Percentiles rank a stretch among this genome's conserved stretches.
Conservation (phyloP, 1,140 invertebrate species). For the Charaxes varanes region DNA sequence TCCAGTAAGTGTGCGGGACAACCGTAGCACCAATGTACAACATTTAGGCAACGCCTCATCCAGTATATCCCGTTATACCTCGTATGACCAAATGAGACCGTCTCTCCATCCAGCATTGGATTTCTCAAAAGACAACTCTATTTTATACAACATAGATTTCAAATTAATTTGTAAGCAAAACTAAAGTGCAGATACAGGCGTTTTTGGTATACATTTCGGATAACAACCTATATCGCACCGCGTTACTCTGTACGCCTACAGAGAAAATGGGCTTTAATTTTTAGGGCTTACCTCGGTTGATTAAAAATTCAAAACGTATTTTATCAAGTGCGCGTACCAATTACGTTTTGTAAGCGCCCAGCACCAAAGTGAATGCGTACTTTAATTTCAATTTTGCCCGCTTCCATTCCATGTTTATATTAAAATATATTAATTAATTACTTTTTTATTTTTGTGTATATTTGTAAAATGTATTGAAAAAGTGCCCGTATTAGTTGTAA, state of each 20-base stretch:
- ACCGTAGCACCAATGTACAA: slow-evolving; percentile 40
- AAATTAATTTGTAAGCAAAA: slow-evolving; percentile 16
- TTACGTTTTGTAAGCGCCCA: too few species aligned
- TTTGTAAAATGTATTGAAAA: too few species aligned
- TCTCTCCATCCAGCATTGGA: slow-evolving; percentile 36
- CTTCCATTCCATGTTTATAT: too few species aligned
- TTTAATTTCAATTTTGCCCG: too few species aligned
- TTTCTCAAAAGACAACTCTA: slow-evolving; percentile 31
- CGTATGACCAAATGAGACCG: slow-evolving; percentile 51
- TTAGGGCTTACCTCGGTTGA: slow-evolving; percentile 4
- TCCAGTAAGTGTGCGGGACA: too few species aligned
- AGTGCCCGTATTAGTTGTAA: too few species aligned
- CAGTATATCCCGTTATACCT: slow-evolving; percentile 49
- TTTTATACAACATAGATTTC: slow-evolving; percentile 19
- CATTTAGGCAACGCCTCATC: slow-evolving; percentile 40
- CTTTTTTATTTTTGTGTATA: too few species aligned
- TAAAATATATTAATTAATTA: too few species aligned
- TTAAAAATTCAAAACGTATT: slow-evolving; percentile 11
- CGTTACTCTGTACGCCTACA: slow-evolving; percentile 14
- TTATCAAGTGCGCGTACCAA: too few species aligned
- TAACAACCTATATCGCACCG: slow-evolving; percentile 44
- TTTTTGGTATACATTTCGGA: slow-evolving; percentile 37
- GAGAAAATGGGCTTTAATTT: slow-evolving; percentile 13
- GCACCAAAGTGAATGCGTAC: too few species aligned
- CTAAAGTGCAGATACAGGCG: slow-evolving; percentile 32